Evolutionary conservation across 2,888 invertebrate species (phyloP).

Genomic region (Erpobdella octoculata): DNA sequence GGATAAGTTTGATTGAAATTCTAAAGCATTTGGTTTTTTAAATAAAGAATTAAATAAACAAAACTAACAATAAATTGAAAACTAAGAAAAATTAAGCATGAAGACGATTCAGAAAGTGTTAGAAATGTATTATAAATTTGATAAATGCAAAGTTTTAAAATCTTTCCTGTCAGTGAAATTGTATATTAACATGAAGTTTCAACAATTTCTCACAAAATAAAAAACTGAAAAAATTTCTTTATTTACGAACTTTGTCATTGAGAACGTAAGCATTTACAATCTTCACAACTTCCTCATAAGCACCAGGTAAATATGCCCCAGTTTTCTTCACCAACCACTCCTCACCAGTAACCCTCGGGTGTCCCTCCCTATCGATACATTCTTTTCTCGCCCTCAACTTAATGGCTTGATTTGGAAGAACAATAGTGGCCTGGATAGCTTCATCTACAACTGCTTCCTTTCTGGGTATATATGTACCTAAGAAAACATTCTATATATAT

Average conservation of each 20-base stretch:
- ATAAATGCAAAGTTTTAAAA: no score
- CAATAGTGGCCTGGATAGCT: conserved; percentile 52
- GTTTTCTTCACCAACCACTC: conserved; percentile 55
- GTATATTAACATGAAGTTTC: no score
- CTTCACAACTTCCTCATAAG: conserved; percentile 55
- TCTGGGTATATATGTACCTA: conserved; percentile 51
- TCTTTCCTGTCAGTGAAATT: no score
- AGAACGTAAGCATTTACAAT: conserved; percentile 54
- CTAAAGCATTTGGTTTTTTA: no score
- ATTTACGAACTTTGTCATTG: conserved; percentile 53
- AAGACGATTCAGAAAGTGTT: no score
- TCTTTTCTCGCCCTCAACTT: conserved; percentile 51
- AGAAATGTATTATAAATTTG: no score
- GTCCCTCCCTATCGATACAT: conserved; percentile 33
- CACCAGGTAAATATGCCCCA: conserved; percentile 56
- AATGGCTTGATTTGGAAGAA: conserved; percentile 55
- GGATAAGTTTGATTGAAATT: no score
- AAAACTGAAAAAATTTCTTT: neutral
- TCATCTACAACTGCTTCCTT: conserved; percentile 54
- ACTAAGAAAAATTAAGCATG: no score
- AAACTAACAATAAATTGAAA: no score
- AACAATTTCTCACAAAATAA: no score
- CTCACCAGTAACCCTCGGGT: conserved; percentile 48
- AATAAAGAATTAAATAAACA: no score
- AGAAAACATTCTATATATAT: neutral